Percentiles rank a stretch among this genome's conserved stretches.
Conservation (phyloP, 2,797 vertebrate species). For the Halcyon smyrnensis region DNA sequence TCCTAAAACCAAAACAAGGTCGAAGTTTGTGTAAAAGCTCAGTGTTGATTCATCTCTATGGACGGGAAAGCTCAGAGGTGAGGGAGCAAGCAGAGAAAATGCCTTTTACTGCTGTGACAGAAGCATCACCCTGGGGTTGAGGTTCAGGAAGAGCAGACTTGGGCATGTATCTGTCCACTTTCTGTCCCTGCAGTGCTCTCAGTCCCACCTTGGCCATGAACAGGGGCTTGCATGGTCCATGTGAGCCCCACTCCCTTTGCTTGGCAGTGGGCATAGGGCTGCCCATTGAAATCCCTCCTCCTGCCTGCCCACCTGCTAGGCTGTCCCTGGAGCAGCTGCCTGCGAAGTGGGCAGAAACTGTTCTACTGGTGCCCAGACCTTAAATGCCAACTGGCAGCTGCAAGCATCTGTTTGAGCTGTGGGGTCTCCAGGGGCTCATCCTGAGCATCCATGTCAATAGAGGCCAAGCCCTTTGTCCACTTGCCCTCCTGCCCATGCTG, state of each 20-base stretch:
- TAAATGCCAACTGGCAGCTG: background rate
- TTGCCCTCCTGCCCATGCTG: fast-evolving
- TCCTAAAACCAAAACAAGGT: background rate
- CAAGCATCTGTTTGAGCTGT: background rate
- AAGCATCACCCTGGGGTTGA: background rate
- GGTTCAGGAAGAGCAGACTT: background rate
- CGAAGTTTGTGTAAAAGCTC: background rate
- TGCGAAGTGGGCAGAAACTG: background rate
- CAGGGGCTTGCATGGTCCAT: background rate
- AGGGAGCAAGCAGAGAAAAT: background rate
- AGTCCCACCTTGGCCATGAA: background rate
- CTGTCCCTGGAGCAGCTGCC: background rate
- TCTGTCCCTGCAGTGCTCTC: background rate
- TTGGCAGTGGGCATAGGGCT: background rate
- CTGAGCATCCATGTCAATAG: background rate
- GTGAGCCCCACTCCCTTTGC: background rate
- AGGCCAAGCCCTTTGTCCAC: background rate
- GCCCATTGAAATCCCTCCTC: background rate
- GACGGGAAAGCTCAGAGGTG: background rate
- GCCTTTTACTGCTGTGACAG: background rate
- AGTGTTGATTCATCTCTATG: background rate
- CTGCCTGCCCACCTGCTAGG: background rate
- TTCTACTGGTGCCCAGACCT: background rate
- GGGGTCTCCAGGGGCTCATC: background rate
- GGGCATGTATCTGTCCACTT: fast-evolving